These are phyloP conservation scores for Centropyge bicolor DNA, from an alignment of 2,797 vertebrate genomes.

Conservation along the genomic window DNA sequence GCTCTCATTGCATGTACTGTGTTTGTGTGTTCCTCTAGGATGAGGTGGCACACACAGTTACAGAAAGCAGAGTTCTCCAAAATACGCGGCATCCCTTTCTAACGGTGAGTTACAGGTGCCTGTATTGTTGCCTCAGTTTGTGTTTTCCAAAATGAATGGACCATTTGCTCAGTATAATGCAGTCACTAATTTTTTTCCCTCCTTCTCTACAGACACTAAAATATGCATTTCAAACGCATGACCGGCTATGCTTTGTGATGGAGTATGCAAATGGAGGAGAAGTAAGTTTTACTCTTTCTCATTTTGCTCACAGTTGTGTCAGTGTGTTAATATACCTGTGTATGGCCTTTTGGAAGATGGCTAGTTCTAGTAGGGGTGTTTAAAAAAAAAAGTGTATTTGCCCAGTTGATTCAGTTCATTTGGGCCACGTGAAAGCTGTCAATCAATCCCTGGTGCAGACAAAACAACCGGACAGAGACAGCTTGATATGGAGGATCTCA, in stretches of 20 bases:
- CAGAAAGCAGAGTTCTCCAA: constrained; percentile 96
- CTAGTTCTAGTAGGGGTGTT: constrained; percentile 1
- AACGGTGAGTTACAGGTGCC: constrained; percentile 83
- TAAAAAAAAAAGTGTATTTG: constrained; percentile 1
- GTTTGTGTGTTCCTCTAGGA: constrained; percentile 83
- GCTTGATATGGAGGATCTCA: too few relatives aligned
- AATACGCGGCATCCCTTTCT: constrained; percentile 95
- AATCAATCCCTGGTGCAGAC: neutral
- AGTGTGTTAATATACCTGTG: constrained; percentile 3
- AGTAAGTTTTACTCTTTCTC: constrained; percentile 79
- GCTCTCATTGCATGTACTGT: constrained; percentile 1
- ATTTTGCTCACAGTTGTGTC: neutral
- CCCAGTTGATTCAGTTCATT: neutral
- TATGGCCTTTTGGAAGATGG: neutral
- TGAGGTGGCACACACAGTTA: constrained; percentile 96
- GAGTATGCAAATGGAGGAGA: constrained; percentile 98
- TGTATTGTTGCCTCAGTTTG: neutral
- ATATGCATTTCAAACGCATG: constrained; percentile 96
- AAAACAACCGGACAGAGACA: neutral
- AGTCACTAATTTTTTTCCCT: constrained; percentile 16
- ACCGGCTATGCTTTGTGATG: constrained; percentile 97
- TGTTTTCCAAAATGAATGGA: neutral
- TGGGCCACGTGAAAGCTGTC: neutral
- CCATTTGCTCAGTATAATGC: neutral
- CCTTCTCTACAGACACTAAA: constrained; percentile 89